These are phyloP conservation scores for Scopus umbretta DNA, from an alignment of 2,113 vertebrate genomes.

Conservation along the genomic window DNA sequence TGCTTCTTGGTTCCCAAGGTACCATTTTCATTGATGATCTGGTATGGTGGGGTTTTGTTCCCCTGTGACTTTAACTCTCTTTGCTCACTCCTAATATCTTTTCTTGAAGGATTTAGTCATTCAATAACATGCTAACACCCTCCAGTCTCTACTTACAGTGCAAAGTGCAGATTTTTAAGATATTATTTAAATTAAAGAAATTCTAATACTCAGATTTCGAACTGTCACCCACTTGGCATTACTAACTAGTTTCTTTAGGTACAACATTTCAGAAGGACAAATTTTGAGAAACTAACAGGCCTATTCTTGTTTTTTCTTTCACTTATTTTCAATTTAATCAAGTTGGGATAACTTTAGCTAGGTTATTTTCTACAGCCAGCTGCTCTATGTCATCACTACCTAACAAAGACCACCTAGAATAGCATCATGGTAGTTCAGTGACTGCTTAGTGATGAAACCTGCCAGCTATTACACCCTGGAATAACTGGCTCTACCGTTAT, in stretches of 20 bases:
- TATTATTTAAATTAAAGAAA: not conserved
- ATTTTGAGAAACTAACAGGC: not conserved
- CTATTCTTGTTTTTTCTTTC: not conserved
- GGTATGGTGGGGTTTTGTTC: not conserved
- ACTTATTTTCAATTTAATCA: conserved; percentile 3
- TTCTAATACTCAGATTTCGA: not conserved
- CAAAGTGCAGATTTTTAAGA: not conserved
- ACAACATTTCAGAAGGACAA: not conserved
- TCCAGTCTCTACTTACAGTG: not conserved
- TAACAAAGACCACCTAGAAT: conserved; percentile 55
- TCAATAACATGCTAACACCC: not conserved
- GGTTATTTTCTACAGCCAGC: conserved; percentile 61
- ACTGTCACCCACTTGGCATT: not conserved
- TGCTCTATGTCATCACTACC: conserved; percentile 51
- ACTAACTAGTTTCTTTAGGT: not conserved
- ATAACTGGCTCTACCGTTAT: not conserved
- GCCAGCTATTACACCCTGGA: conserved; percentile 27
- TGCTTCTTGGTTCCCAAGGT: not conserved
- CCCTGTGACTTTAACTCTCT: not conserved
- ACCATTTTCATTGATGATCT: not conserved
- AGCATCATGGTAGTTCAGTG: not conserved
- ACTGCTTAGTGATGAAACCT: conserved; percentile 37
- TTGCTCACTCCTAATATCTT: not conserved
- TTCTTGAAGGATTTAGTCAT: not conserved
- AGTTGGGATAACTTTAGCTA: conserved; percentile 37